phyloP scores from a whole-genome alignment of 2,797 vertebrate species.

The Gymnocypris eckloni region DNA sequence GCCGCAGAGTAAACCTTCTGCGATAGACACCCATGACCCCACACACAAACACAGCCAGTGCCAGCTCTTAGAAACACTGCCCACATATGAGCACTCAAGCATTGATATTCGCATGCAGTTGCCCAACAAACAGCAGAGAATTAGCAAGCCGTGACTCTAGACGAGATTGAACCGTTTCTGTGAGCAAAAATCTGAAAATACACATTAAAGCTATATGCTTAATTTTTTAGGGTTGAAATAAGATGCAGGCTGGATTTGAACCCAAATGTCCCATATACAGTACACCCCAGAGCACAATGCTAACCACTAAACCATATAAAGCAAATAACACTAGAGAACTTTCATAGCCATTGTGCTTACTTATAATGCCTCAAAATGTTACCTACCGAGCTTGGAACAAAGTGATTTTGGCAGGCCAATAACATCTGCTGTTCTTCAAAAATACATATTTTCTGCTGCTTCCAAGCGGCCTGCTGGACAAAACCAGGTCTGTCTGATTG shows the following conservation, averaged over 20 bases:
- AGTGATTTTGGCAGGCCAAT: neutral
- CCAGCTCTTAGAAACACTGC: slow-evolving; percentile 48
- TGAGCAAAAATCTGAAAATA: neutral
- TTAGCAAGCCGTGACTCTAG: slow-evolving; percentile 30
- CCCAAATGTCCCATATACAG: neutral
- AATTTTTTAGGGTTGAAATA: neutral
- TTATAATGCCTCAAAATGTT: neutral
- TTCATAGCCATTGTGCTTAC: neutral
- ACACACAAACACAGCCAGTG: slow-evolving; percentile 53
- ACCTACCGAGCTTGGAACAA: neutral
- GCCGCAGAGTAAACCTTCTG: slow-evolving; percentile 51
- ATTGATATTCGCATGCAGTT: slow-evolving; percentile 7
- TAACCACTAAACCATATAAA: neutral
- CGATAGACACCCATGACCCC: slow-evolving; percentile 43
- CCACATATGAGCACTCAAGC: slow-evolving; percentile 47
- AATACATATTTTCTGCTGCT: neutral
- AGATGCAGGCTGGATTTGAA: neutral
- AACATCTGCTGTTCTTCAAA: slow-evolving; percentile 36
- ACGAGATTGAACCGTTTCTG: neutral
- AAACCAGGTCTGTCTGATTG: slow-evolving; percentile 20
- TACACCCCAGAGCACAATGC: neutral
- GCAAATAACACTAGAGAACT: neutral
- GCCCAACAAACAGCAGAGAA: slow-evolving; percentile 37
- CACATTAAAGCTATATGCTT: neutral
- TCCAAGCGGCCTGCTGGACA: neutral